A percentile compares a stretch with the other conserved stretches of the same genome.
phyloP scores from a whole-genome alignment of 2,113 vertebrate genomes.

The Ammodramus savannarum region DNA sequence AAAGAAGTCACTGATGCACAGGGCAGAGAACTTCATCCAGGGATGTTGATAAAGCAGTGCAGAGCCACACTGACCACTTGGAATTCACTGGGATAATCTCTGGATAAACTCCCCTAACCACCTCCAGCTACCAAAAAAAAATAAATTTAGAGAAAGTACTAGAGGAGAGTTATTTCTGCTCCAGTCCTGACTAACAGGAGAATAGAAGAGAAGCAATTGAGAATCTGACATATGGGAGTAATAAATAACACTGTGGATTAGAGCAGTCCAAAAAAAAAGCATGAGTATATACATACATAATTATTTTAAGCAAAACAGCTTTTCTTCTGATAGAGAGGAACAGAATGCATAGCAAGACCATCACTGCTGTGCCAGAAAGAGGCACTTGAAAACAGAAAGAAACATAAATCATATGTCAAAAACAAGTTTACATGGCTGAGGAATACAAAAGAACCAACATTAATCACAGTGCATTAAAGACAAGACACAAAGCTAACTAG shows the following conservation, averaged over 20 bases:
- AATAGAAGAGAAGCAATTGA: not conserved
- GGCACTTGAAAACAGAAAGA: constrained; percentile 37
- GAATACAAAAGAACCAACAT: constrained; percentile 10
- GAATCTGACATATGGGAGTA: constrained; percentile 18
- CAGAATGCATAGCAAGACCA: constrained; percentile 31
- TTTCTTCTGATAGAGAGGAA: constrained; percentile 15
- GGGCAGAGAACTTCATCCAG: not conserved
- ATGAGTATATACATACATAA: not conserved
- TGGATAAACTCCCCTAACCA: not conserved
- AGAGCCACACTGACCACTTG: not conserved
- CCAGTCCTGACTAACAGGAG: not conserved
- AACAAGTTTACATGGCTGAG: constrained; percentile 19
- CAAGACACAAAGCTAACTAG: not conserved
- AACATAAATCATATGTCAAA: constrained; percentile 49
- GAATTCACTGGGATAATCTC: not conserved
- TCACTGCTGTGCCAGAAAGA: not conserved
- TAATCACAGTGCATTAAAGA: constrained; percentile 17
- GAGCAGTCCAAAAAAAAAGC: not conserved
- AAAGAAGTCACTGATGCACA: not conserved
- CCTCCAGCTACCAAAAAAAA: rapidly evolving
- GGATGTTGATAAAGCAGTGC: not conserved
- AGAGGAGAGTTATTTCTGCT: not conserved
- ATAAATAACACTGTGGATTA: constrained; percentile 29
- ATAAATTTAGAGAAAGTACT: not conserved
- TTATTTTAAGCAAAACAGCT: constrained; percentile 48